Conservation (phyloP, 2,113 vertebrate species). For the Cyphomyrus discorhynchus region DNA sequence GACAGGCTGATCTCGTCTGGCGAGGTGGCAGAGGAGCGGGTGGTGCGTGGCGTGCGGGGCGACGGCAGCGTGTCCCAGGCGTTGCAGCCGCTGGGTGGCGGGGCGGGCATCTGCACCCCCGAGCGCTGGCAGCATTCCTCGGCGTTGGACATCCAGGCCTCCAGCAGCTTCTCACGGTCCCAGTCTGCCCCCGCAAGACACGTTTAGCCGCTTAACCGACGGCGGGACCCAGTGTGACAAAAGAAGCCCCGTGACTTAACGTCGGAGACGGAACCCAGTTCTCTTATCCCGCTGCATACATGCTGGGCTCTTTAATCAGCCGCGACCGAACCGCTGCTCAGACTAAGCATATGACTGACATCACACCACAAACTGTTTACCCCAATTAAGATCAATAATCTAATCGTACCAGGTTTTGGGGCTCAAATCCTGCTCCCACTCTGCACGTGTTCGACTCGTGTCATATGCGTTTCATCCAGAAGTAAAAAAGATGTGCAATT, state of each 20-base stretch:
- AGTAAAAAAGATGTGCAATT: not conserved
- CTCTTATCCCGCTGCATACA: not conserved
- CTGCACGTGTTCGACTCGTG: not conserved
- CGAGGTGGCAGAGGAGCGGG: slow-evolving; percentile 83
- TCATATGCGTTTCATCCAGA: not conserved
- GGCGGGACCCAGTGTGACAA: not conserved
- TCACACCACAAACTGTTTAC: not conserved
- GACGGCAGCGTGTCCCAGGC: slow-evolving; percentile 95
- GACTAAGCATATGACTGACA: not conserved
- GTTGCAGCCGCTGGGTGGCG: slow-evolving; percentile 88
- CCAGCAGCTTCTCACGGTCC: slow-evolving; percentile 95
- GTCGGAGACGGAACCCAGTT: too few species aligned
- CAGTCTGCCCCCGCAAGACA: slow-evolving; percentile 67
- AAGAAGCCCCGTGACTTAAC: not conserved
- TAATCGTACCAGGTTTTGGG: not conserved
- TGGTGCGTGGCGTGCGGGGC: slow-evolving; percentile 84
- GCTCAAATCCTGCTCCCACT: not conserved
- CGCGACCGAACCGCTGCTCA: not conserved
- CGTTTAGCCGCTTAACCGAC: not conserved
- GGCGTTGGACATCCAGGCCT: slow-evolving; percentile 94
- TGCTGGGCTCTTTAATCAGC: not conserved
- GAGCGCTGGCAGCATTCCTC: slow-evolving; percentile 95
- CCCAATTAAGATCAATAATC: not conserved
- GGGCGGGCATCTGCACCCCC: slow-evolving; percentile 91
- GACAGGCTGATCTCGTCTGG: slow-evolving; percentile 88